Evolutionary conservation across 1,140 invertebrate species (phyloP).

Genomic region (Leptinotarsa lineolata): DNA sequence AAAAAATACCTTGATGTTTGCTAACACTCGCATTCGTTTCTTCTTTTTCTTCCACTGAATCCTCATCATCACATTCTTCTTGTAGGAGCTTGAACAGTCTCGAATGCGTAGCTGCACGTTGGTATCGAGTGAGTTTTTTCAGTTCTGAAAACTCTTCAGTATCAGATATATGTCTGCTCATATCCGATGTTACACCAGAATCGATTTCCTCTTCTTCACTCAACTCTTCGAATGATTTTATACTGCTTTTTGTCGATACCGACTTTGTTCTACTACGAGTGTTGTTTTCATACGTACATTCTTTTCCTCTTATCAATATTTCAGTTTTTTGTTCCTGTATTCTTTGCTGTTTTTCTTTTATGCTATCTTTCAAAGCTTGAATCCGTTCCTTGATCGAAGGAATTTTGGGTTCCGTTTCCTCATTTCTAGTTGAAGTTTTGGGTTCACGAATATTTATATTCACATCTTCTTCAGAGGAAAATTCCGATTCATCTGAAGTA

Average conservation of each 20-base stretch:
- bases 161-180: constrained; percentile 71
- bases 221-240: constrained; percentile 48
- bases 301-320: constrained; percentile 52
- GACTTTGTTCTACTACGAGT: constrained; percentile 38
- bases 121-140: constrained; percentile 65
- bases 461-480: constrained; percentile 36
- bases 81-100: constrained; percentile 70
- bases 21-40: constrained; percentile 40
- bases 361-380: constrained; percentile 46
- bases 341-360: constrained; percentile 40
- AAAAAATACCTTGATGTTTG: constrained; percentile 45
- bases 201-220: constrained; percentile 66
- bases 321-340: constrained; percentile 45
- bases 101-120: constrained; percentile 73
- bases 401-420: constrained; percentile 36
- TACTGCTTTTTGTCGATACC: constrained; percentile 48
- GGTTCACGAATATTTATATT: constrained; percentile 16
- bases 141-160: constrained; percentile 63
- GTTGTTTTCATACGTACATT: constrained; percentile 52
- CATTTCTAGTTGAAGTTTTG: constrained; percentile 27
- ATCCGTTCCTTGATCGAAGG: constrained; percentile 50
- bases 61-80: constrained; percentile 59
- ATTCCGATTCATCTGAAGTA: constrained; percentile 34
- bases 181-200: constrained; percentile 72
- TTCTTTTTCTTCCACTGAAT: constrained; percentile 50